These are phyloP conservation scores for Brachypalpus laphriformis DNA, from an alignment of 2,888 invertebrate genomes.

Conservation along the genomic window DNA sequence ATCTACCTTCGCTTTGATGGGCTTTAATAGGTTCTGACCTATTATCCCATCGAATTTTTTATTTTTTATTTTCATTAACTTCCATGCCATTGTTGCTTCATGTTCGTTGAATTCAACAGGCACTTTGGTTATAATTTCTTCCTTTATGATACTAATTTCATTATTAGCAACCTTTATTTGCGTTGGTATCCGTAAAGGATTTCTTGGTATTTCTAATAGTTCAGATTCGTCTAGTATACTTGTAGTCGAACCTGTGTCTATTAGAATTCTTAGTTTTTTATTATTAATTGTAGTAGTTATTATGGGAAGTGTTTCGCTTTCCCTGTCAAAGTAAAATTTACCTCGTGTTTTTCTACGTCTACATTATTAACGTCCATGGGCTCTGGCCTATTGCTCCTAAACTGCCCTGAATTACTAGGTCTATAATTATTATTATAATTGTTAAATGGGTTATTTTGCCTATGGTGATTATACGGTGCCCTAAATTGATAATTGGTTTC, in stretches of 20 bases:
- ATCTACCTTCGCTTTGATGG: conserved; percentile 1
- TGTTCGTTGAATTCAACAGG: background rate
- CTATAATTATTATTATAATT: no score
- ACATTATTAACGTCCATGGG: background rate
- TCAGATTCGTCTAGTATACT: conserved; percentile 18
- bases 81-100: background rate
- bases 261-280: background rate
- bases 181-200: background rate
- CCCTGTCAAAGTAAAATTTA: conserved; percentile 5
- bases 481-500: no score
- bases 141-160: background rate
- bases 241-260: conserved; percentile 12
- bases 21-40: background rate
- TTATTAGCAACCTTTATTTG: background rate
- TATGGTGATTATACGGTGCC: no score
- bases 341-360: background rate
- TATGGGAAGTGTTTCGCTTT: conserved; percentile 5
- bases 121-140: conserved; percentile 4
- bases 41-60: background rate
- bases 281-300: conserved; percentile 3
- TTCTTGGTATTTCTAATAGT: conserved; percentile 1
- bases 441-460: no score
- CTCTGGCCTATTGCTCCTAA: background rate
- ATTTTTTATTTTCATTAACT: conserved; percentile 4
- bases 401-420: no score